phyloP scores from a whole-genome alignment of 35 echinoderm and acorn worm species.

The Diadema setosum region DNA sequence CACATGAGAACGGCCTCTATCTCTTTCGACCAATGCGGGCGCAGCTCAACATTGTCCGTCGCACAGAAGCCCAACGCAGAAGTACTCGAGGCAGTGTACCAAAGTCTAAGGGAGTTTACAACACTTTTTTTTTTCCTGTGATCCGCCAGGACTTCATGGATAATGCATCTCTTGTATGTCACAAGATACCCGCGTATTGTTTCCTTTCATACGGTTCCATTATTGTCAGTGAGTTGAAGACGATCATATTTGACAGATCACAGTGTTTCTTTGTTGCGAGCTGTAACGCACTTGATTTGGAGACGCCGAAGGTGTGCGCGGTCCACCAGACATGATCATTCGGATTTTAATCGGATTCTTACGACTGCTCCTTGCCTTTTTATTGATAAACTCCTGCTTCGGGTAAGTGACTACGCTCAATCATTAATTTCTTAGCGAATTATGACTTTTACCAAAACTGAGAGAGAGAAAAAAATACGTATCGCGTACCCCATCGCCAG shows the following conservation, averaged over 20 bases:
- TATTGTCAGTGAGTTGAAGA: not conserved
- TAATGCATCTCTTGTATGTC: no score
- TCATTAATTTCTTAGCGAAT: no score
- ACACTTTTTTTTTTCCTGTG: not conserved
- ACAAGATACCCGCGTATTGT: not conserved
- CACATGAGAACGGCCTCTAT: not conserved
- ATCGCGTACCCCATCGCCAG: no score
- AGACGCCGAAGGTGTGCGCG: no score
- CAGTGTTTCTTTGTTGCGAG: not conserved
- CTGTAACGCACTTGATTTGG: no score
- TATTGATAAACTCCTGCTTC: slow-evolving; percentile 15
- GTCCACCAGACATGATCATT: slow-evolving; percentile 5
- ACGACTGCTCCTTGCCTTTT: not conserved
- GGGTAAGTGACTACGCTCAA: not conserved
- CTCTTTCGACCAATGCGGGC: not conserved
- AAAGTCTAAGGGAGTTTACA: not conserved
- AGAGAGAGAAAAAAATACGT: no score
- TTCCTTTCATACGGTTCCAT: not conserved
- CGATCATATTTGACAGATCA: not conserved
- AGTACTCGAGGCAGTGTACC: not conserved
- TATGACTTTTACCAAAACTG: no score
- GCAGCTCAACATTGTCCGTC: not conserved
- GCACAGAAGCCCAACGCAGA: no score
- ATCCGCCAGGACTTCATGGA: no score
- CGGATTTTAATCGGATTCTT: slow-evolving; percentile 23